Evolutionary conservation across 1,140 invertebrate genomes (phyloP), one percentile per base, ranked within the genome.

Genomic region (Samia ricini): DNA sequence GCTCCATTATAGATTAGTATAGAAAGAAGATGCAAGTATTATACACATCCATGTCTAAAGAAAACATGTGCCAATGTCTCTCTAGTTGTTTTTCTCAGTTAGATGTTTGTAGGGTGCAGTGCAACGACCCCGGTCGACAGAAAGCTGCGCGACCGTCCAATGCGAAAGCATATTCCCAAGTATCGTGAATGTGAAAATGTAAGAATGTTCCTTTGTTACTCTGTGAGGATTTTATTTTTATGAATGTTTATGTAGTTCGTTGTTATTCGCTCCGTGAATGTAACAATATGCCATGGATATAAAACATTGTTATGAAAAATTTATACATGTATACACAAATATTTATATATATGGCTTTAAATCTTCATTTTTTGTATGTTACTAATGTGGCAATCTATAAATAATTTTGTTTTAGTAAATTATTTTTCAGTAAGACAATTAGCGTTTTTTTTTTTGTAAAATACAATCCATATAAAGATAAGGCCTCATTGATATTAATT

Each of bases 141-240:
- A 59, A 56, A 60, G 60, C 54, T 71, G 52, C 66, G 62, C 66
- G 62, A 64, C 56, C 64, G 68, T 71, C 70, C 72, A 77, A 80
- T 80, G 74, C 63, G 69, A 76, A 74, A 80, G 68, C 72, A 69
- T 76, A 74, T 72, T 76, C 69, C 72, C 61, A 72, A 78, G 73
- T 66, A 74, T 71, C 66, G 72, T 61, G 67, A 65, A 52, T 21
- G 22, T 52, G 20, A 52, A 52, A 23, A 52, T 42, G 33, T 42
- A 42, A 42, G 33, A 42, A 42, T 42, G 12, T 42, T 42, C 33
- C 15, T 55, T n/a, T 23, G 50, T 20, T 52, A 15, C 19, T n/a
- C n/a, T n/a, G n/a, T 8, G 50, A 23, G 6, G 50, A 63, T 49
- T 60, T 60, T 63, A 49, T 51, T 29, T 67, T 56, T 57, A 6